Conservation (phyloP, 1,140 invertebrate species). For the Uloborus diversus region DNA sequence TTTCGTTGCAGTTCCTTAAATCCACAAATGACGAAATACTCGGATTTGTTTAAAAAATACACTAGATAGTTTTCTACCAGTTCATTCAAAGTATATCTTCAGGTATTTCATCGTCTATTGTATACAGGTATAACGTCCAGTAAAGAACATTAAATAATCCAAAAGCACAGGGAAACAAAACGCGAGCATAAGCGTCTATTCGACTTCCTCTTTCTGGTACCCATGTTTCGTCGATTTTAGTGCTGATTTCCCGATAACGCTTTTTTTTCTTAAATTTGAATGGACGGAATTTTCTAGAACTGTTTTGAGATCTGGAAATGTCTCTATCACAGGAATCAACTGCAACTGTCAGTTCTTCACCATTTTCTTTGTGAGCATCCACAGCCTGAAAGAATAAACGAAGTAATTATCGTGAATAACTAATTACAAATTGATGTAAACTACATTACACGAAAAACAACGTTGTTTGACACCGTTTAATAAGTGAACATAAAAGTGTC, state of each 20-base stretch:
- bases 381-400: neutral
- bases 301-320: neutral
- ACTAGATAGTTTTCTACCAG: neutral
- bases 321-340: neutral
- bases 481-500: too few relatives aligned
- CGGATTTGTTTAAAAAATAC: neutral
- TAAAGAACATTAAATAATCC: conserved; percentile 46
- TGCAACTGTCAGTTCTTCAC: neutral
- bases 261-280: conserved; percentile 38
- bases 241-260: conserved; percentile 11
- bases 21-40: neutral
- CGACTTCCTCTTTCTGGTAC: conserved; percentile 17
- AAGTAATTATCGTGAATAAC: neutral
- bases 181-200: conserved; percentile 42
- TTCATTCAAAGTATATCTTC: neutral
- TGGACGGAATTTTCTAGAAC: conserved; percentile 15
- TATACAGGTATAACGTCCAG: conserved; percentile 53
- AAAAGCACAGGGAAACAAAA: conserved; percentile 43
- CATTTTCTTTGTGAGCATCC: conserved; percentile 21
- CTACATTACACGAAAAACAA: too few relatives aligned
- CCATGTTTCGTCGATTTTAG: neutral
- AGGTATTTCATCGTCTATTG: conserved; percentile 49
- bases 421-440: too few relatives aligned
- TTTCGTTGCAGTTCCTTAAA: neutral
- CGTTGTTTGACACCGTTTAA: too few relatives aligned